Percentiles rank a stretch among this genome's conserved stretches.
phyloP scores from a whole-genome alignment of 2,888 invertebrate genomes.

The Drosophila parthenogenetica region DNA sequence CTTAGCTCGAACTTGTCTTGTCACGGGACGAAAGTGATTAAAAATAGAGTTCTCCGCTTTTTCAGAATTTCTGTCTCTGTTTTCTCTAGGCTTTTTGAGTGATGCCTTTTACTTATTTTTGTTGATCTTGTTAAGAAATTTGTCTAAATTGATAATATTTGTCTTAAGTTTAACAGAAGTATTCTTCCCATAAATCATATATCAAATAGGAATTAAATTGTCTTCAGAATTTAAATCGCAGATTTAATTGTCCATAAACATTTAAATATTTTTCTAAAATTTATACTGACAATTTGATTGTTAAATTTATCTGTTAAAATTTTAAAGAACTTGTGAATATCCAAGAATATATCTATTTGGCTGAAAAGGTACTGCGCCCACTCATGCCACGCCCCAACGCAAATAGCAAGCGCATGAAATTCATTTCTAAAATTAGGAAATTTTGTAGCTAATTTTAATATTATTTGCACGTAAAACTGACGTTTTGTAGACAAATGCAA shows the following conservation, averaged over 20 bases:
- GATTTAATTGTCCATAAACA: not conserved
- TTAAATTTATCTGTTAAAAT: not conserved
- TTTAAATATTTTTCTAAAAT: not conserved
- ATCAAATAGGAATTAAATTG: too few species aligned
- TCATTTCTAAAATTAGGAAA: constrained; percentile 59
- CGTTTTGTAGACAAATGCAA: constrained; percentile 66
- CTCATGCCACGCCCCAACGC: constrained; percentile 32
- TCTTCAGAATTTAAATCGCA: not conserved
- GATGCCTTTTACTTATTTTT: constrained; percentile 15
- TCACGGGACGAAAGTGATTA: constrained; percentile 65
- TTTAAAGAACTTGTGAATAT: not conserved
- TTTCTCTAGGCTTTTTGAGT: constrained; percentile 13
- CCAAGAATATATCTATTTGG: constrained; percentile 11
- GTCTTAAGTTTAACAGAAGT: not conserved
- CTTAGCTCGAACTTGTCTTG: constrained; percentile 73
- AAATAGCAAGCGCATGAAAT: constrained; percentile 64
- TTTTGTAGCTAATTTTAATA: constrained; percentile 69
- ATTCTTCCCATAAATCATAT: too few species aligned
- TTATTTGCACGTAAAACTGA: constrained; percentile 66
- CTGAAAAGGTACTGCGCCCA: constrained; percentile 22
- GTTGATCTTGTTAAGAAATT: not conserved
- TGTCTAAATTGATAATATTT: constrained; percentile 9
- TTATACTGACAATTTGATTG: not conserved
- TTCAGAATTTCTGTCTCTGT: not conserved
- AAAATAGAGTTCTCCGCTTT: constrained; percentile 65